phyloP scores from a whole-genome alignment of 2,888 invertebrate genomes.

The Pseudococcus longispinus region DNA sequence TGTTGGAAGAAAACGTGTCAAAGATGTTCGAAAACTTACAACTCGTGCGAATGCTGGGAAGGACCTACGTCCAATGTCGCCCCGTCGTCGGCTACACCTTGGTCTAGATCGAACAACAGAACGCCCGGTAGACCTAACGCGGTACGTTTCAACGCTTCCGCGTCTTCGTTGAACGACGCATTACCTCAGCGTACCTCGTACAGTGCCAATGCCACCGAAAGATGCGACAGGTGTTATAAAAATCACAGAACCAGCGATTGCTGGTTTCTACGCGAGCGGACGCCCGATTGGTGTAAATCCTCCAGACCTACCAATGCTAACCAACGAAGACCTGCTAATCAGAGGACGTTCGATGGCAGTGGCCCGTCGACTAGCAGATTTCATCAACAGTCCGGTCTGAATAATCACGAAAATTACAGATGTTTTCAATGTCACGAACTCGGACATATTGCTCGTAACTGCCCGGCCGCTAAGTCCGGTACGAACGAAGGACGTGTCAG shows the following conservation, averaged over 20 bases:
- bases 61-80: background rate
- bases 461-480: background rate
- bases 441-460: slow-evolving; percentile 30
- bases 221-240: background rate
- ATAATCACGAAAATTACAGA: background rate
- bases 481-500: background rate
- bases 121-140: background rate
- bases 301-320: background rate
- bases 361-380: background rate
- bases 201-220: background rate
- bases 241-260: slow-evolving; percentile 10
- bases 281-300: background rate
- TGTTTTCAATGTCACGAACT: slow-evolving; percentile 22
- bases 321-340: background rate
- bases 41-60: background rate
- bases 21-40: background rate
- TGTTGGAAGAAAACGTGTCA: background rate
- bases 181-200: background rate
- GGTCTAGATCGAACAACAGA: background rate
- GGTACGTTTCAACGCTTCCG: background rate
- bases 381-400: background rate
- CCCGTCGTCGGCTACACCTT: background rate
- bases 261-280: background rate
- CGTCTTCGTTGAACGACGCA: background rate
- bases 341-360: background rate